Percentiles rank a stretch among this genome's conserved stretches.
Conservation (phyloP, 2,888 invertebrate genomes). For the Luperina testacea region DNA sequence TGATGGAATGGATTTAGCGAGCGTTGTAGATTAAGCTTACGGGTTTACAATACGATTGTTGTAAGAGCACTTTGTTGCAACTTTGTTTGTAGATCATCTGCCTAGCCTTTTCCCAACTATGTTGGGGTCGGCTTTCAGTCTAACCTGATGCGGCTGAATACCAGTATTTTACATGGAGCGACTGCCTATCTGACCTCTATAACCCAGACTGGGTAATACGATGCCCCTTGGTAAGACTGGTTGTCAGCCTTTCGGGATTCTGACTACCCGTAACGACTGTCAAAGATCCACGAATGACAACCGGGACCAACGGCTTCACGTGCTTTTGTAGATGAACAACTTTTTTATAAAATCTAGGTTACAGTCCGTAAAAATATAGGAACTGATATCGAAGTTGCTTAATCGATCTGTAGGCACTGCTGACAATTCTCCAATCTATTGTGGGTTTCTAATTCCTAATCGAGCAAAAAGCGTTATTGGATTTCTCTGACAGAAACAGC, state of each 20-base stretch:
- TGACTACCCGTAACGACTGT: no score
- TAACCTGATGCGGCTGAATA: no score
- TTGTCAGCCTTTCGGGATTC: no score
- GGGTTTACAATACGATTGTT: background rate
- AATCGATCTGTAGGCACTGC: background rate
- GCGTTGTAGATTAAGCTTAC: background rate
- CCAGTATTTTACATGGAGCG: no score
- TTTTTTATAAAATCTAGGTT: background rate
- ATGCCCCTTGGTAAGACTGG: no score
- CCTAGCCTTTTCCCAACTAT: no score
- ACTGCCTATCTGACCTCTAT: no score
- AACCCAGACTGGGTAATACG: no score
- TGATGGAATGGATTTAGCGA: background rate
- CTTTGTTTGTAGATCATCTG: background rate
- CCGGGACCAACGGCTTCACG: no score
- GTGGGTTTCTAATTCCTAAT: slow-evolving; percentile 34
- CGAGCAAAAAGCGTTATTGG: slow-evolving; percentile 32
- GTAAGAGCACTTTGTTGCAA: background rate
- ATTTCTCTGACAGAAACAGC: slow-evolving; percentile 6
- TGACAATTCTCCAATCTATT: slow-evolving; percentile 14
- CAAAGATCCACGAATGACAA: no score
- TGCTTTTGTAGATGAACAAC: background rate
- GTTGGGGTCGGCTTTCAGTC: no score
- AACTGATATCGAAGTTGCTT: background rate
- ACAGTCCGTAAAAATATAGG: background rate